phyloP scores from a whole-genome alignment of 1,140 invertebrate genomes.

The Hermatobates lingyangjiaoensis region DNA sequence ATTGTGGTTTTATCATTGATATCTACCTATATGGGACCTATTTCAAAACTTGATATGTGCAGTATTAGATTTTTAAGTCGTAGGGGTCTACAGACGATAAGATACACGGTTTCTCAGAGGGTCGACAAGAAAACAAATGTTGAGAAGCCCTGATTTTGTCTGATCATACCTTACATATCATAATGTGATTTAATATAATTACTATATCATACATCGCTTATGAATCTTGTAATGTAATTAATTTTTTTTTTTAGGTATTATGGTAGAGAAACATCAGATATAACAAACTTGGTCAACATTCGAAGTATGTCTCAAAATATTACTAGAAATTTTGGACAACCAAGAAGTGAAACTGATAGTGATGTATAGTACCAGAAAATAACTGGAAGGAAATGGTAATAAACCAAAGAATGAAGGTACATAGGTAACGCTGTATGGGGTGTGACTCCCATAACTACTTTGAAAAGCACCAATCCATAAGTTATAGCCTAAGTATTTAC shows the following conservation, averaged over 20 bases:
- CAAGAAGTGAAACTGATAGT: conserved; percentile 39
- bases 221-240: background rate
- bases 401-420: too few species aligned
- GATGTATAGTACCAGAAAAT: conserved; percentile 31
- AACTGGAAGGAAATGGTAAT: too few species aligned
- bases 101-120: background rate
- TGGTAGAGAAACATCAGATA: conserved; percentile 27
- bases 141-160: background rate
- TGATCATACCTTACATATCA: background rate
- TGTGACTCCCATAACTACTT: too few species aligned
- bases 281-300: conserved; percentile 54
- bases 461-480: too few species aligned
- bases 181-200: background rate
- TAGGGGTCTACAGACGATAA: background rate
- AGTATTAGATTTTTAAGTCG: too few species aligned
- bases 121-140: background rate
- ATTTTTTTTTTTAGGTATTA: conserved; percentile 15
- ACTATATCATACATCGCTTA: background rate
- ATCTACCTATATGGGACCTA: too few species aligned
- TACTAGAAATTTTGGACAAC: conserved; percentile 50
- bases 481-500: too few species aligned
- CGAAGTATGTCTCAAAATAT: conserved; percentile 53
- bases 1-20: too few species aligned
- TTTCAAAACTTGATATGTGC: too few species aligned
- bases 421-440: too few species aligned